Base-by-base conservation (phyloP, 2,888 invertebrate species). In the Dioctria linearis region DNA sequence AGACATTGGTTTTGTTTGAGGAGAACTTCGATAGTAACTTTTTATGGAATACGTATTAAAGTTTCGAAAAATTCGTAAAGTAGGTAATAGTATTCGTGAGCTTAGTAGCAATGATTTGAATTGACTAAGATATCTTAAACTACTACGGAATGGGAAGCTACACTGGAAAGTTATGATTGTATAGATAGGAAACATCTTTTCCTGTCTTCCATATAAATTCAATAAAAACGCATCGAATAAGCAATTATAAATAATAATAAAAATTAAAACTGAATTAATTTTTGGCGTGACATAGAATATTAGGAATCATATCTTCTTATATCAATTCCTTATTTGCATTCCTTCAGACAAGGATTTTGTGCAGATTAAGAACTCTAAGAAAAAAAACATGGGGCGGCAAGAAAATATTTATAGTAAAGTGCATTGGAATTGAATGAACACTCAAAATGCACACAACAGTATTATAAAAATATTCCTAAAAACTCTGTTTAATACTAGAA, bases 401-500 rank as follows among this genome's bases (percentile, higher is more conserved):
- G 61, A 61, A 61, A 39, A 37, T 37, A 39, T 25, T 61, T 54
- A 25, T 61, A n/a, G 61, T 61, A 39, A 8, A 5, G 37, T 61
- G 37, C 11, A 4, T 8, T 8, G 25, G 25, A 37, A 8, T 25
- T 13, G 25, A 25, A 61, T 37, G 4, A 61, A 37, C 4, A 4
- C 11, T 25, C 13, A 25, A 61, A 37, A 5, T 13, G 61, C 61
- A 61, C 61, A 61, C 37, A 61, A 61, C 61, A 39, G 6, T 25
- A 61, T 25, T 61, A 61, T 39, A 61, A 61, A 61, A 61, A 61
- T 61, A 61, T 5, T 39, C 37, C 25, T 57, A 57, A 51, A 61
- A 61, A 61, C 61, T 61, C 37, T 61, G 37, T 37, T 25, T 51
- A 8, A 5, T 61, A 25, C 54, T 54, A 54, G 11, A 61, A 39